A percentile compares a stretch with the other conserved stretches of the same genome.
These are phyloP conservation scores for Scaptomyza graminum DNA, from an alignment of 1,140 invertebrate species.

Conservation along the genomic window DNA sequence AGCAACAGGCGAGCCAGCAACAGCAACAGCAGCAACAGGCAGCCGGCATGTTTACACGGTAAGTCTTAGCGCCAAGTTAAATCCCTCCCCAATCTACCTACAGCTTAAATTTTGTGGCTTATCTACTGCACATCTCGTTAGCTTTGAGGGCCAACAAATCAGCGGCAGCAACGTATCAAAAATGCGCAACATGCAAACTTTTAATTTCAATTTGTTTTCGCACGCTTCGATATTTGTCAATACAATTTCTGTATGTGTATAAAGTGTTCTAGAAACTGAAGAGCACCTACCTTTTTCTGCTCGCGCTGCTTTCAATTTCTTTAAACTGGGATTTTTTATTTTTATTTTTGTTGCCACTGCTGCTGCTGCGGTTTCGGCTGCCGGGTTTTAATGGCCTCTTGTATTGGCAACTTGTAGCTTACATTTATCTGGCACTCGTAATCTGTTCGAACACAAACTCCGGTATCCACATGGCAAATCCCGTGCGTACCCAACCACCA, in stretches of 20 bases:
- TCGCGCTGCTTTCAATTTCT: conserved; percentile 60
- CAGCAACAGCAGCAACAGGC: conserved; percentile 63
- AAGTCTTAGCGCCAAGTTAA: conserved; percentile 77
- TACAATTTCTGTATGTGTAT: conserved; percentile 40
- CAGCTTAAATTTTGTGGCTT: conserved; percentile 31
- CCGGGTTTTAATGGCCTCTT: conserved; percentile 80
- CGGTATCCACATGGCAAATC: conserved; percentile 37
- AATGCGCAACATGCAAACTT: conserved; percentile 73
- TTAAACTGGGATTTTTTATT: conserved; percentile 45
- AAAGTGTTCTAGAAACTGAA: conserved; percentile 36
- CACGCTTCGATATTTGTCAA: conserved; percentile 79
- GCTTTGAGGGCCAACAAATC: conserved; percentile 39
- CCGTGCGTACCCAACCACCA: conserved; percentile 57
- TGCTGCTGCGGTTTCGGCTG: conserved; percentile 45
- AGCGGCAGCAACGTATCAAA: conserved; percentile 59
- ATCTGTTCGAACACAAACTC: conserved; percentile 51
- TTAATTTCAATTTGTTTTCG: conserved; percentile 80
- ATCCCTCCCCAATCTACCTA: conserved; percentile 16
- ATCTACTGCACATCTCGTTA: conserved; percentile 23
- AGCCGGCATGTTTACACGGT: conserved; percentile 81
- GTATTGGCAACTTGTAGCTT: conserved; percentile 83
- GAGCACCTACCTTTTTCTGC: conserved; percentile 39
- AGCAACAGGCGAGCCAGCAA: conserved; percentile 65
- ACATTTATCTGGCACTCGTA: conserved; percentile 81
- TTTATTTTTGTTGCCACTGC: conserved; percentile 48